Percentiles rank a stretch among this genome's conserved stretches.
Evolutionary conservation across 2,113 vertebrate genomes (phyloP).

Genomic region (Sus scrofa): T2T-Sscrofa CM000826.6:97931001-97931500

Average conservation of each 20-base stretch:
- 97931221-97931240: slow-evolving; percentile 67
- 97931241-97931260: slow-evolving; percentile 56
- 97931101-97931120: slow-evolving; percentile 60
- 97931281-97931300: slow-evolving; percentile 82
- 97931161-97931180: background rate
- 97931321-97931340: slow-evolving; percentile 84
- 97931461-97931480: slow-evolving; percentile 76
- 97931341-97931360: slow-evolving; percentile 78
- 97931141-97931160: slow-evolving; percentile 24
- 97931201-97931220: slow-evolving; percentile 48
- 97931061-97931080: background rate
- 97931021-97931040: background rate
- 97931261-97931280: slow-evolving; percentile 73
- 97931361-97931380: slow-evolving; percentile 80
- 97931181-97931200: slow-evolving; percentile 20
- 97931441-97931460: slow-evolving; percentile 77
- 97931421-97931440: slow-evolving; percentile 79
- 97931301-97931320: slow-evolving; percentile 74
- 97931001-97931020: background rate
- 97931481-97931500: slow-evolving; percentile 65
- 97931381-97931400: slow-evolving; percentile 80
- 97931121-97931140: slow-evolving; percentile 63
- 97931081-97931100: background rate
- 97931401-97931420: slow-evolving; percentile 70
- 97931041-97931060: background rate